phyloP scores from a whole-genome alignment of 2,888 invertebrate genomes.

The Cheilosia variabilis region DNA sequence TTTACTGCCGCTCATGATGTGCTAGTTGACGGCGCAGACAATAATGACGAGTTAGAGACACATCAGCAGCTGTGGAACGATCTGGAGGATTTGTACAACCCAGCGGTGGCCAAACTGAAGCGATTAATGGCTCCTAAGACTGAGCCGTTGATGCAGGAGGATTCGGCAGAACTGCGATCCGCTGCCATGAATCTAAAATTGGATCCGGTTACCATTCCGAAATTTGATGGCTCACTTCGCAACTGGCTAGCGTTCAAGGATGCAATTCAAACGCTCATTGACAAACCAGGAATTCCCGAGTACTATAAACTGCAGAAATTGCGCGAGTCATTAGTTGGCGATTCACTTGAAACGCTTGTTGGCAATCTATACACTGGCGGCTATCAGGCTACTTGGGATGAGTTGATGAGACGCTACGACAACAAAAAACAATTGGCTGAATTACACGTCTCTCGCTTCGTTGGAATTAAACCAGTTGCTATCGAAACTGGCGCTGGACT shows the following conservation, averaged over 20 bases:
- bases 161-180: slow-evolving; percentile 5
- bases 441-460: slow-evolving; percentile 11
- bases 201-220: slow-evolving; percentile 8
- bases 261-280: slow-evolving; percentile 7
- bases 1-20: slow-evolving; percentile 3
- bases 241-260: slow-evolving; percentile 20
- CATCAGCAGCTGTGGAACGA: background rate
- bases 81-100: background rate
- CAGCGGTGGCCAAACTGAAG: background rate
- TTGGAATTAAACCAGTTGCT: background rate
- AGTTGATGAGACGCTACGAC: background rate
- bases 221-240: slow-evolving; percentile 27
- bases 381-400: slow-evolving; percentile 17
- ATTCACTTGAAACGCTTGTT: slow-evolving; percentile 6
- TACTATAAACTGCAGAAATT: slow-evolving; percentile 20
- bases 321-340: slow-evolving; percentile 11
- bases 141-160: background rate
- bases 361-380: slow-evolving; percentile 18
- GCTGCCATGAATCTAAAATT: slow-evolving; percentile 13
- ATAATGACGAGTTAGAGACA: background rate
- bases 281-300: slow-evolving; percentile 14
- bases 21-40: background rate
- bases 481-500: background rate
- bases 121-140: background rate
- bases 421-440: slow-evolving; percentile 16